Percentiles rank a stretch among this genome's conserved stretches.
These are phyloP conservation scores for Smithornis capensis DNA, from an alignment of 2,113 vertebrate species.

Conservation along the genomic window DNA sequence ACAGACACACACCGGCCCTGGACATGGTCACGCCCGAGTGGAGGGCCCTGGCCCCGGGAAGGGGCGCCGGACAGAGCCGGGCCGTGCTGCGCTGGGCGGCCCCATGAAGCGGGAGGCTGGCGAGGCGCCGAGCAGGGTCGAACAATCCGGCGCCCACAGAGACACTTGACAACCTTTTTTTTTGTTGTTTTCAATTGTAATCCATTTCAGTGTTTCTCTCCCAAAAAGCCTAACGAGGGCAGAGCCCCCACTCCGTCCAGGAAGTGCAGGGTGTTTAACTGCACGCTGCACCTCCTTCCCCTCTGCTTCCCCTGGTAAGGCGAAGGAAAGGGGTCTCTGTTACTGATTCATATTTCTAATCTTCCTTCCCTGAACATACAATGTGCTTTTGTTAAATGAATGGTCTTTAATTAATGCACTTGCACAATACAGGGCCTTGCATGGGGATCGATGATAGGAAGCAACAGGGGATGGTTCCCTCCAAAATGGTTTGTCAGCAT, in stretches of 20 bases:
- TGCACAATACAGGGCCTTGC: slow-evolving; percentile 48
- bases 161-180: background rate
- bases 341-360: slow-evolving; percentile 54
- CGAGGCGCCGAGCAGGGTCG: background rate
- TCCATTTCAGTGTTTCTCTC: background rate
- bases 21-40: fast-evolving
- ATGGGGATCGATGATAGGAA: slow-evolving; percentile 63
- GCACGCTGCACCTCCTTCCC: background rate
- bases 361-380: slow-evolving; percentile 45
- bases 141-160: background rate
- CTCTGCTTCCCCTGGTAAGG: background rate
- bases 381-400: slow-evolving; percentile 59
- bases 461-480: slow-evolving; percentile 66
- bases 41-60: too few species aligned
- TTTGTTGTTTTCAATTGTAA: background rate
- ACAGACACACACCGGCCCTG: background rate
- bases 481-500: slow-evolving; percentile 64
- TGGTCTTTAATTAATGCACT: slow-evolving; percentile 62
- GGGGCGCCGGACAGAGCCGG: background rate
- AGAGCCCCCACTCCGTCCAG: background rate
- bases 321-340: background rate
- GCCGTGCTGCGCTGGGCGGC: too few species aligned
- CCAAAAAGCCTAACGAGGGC: background rate
- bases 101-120: background rate
- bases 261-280: background rate